Conservation (phyloP, 2,888 invertebrate species). For the Sminthurides aquaticus region DNA sequence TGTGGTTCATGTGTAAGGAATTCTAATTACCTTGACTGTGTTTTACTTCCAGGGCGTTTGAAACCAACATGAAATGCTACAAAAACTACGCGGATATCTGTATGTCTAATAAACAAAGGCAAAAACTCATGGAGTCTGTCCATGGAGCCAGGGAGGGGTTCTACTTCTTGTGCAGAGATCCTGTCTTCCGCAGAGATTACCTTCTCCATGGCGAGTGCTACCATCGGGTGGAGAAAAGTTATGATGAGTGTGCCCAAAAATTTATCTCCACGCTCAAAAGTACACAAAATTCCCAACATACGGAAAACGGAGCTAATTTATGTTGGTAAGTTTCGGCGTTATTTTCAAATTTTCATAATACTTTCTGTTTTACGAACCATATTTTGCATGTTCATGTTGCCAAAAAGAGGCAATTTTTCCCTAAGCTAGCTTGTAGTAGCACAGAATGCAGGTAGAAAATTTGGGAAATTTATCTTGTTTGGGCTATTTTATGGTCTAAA, state of each 20-base stretch:
- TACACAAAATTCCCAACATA: neutral
- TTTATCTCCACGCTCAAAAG: neutral
- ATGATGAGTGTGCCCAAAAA: neutral
- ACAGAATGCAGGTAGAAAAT: no score
- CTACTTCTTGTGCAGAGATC: neutral
- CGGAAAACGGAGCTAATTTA: neutral
- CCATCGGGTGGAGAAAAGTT: neutral
- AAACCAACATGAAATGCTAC: neutral
- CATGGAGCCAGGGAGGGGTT: neutral
- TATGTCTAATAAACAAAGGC: neutral
- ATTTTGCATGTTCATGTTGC: no score
- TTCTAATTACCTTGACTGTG: no score
- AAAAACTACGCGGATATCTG: neutral
- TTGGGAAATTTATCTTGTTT: no score
- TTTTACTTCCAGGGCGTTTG: neutral
- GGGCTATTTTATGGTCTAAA: no score
- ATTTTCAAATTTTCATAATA: no score
- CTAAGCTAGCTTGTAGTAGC: no score
- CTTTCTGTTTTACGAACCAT: no score
- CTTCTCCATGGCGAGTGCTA: neutral
- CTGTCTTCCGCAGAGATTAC: neutral
- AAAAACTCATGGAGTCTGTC: neutral
- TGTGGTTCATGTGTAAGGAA: no score
- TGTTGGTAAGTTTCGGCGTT: constrained; percentile 4
- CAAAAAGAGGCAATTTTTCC: no score